These are phyloP conservation scores for Psittacula cyanocephala DNA, from an alignment of 2,113 vertebrate species.

Conservation along the genomic window DNA sequence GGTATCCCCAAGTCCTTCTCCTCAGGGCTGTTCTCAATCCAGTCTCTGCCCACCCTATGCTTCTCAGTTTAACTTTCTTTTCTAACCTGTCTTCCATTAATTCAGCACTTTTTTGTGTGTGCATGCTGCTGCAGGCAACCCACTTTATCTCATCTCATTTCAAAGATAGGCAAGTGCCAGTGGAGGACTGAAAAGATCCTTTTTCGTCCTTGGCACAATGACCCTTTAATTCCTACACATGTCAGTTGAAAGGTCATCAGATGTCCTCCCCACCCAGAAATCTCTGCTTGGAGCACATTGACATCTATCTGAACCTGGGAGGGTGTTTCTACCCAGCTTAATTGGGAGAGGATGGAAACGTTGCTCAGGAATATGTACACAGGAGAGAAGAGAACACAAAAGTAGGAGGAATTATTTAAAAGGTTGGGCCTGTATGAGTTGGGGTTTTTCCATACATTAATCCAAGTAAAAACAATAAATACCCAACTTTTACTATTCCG, in stretches of 20 bases:
- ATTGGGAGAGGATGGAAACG: background rate
- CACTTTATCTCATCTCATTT: accelerated
- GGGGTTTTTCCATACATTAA: background rate
- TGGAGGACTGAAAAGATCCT: background rate
- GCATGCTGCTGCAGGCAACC: background rate
- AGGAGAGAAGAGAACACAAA: too few relatives aligned
- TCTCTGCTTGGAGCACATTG: background rate
- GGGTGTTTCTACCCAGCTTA: background rate
- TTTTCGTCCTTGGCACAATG: accelerated
- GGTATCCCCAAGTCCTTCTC: background rate
- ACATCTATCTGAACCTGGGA: accelerated
- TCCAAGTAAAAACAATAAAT: background rate
- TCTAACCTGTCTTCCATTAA: background rate
- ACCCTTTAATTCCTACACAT: accelerated
- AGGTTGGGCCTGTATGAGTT: background rate
- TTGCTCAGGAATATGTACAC: too few relatives aligned
- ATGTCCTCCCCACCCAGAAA: background rate
- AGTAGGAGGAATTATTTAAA: background rate
- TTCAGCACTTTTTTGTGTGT: too few relatives aligned
- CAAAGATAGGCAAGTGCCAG: background rate
- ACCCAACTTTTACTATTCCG: background rate
- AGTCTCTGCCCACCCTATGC: background rate
- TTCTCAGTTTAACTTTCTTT: too few relatives aligned
- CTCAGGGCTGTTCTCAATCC: background rate
- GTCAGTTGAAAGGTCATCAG: accelerated